A percentile compares a stretch with the other conserved stretches of the same genome.
These are phyloP conservation scores for Meloidogyne floridensis DNA, from an alignment of 1,140 invertebrate species.

Conservation along the genomic window DNA sequence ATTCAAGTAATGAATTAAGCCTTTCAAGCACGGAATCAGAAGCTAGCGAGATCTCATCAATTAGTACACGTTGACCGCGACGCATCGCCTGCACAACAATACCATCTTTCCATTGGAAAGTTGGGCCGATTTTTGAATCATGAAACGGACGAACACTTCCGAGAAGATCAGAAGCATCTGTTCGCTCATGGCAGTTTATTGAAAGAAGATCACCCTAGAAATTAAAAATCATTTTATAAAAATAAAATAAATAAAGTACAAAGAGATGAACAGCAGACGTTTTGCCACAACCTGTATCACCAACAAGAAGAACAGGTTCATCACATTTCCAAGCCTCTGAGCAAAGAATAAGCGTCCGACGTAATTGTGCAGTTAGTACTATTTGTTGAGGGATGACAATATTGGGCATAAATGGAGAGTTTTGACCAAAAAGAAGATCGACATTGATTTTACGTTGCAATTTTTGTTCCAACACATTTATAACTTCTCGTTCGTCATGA, in stretches of 20 bases:
- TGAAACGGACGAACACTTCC: constrained; percentile 82
- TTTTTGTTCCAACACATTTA: constrained; percentile 77
- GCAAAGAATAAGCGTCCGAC: constrained; percentile 85
- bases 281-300: constrained; percentile 97
- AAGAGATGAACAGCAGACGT: constrained; percentile 85
- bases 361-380: constrained; percentile 69
- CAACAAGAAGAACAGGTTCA: constrained; percentile 92
- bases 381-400: constrained; percentile 9
- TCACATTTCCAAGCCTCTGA: constrained; percentile 83
- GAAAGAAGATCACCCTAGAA: constrained; percentile 70
- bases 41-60: constrained; percentile 98
- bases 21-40: constrained; percentile 97
- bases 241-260: constrained; percentile 27
- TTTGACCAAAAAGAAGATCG: constrained; percentile 77
- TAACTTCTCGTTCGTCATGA: constrained; percentile 74
- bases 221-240: neutral
- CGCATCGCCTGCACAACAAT: constrained; percentile 88
- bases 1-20: constrained; percentile 92
- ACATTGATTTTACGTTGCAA: constrained; percentile 79
- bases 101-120: constrained; percentile 98
- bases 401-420: constrained; percentile 71
- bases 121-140: constrained; percentile 64
- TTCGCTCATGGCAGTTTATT: constrained; percentile 98
- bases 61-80: constrained; percentile 81
- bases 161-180: constrained; percentile 94